Evolutionary conservation across 64 coral and sea anemone species (phyloP), one percentile per base, ranked within the genome.

Genomic region (Montipora capricornis): DNA sequence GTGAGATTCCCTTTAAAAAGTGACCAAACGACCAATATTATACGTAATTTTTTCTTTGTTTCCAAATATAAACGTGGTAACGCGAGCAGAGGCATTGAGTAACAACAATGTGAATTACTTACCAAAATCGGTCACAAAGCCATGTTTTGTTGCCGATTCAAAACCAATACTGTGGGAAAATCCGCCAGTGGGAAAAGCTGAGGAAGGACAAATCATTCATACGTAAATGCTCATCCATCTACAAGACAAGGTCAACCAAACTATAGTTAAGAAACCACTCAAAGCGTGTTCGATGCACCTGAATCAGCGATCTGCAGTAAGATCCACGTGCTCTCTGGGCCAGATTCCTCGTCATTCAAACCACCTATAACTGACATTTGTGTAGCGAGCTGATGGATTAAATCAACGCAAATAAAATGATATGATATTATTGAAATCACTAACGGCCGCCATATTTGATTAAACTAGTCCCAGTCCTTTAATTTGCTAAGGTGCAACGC

Each of bases 111-210:
- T 37, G 37, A 51, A 49, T 5, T 66, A 84, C 93, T 90, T 51
- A 95, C 93, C 62, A 4, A 90, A 66, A n/a, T 90, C 89, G 13
- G 76, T 75, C 74, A 95, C 88, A 77, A 90, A 89, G 46, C 93
- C 93, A 78, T 95, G 93, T 53, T 95, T 95, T 51, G 89, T 87
- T 20, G 93, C 93, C 8, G 93, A 88, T 47, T 95, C 93, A 75
- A 95, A 83, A 5, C 93, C 93, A 95, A 90, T 78, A 77, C 93
- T 95, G 80, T 89, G 89, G 13, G 87, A 95, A 45, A 90, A 95
- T 8, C 93, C 93, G 53, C 93, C 93, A 51, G 93, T 95, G 2
- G 93, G 93, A 78, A 95, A 95, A 4, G 82, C 82, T 86, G 64
- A 11, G 46, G 3, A 7, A 24, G 50, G 69, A 37, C 57, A 75